Evolutionary conservation across 2,113 vertebrate genomes (phyloP).

Genomic region (Phylloscopus trochiloides): DNA sequence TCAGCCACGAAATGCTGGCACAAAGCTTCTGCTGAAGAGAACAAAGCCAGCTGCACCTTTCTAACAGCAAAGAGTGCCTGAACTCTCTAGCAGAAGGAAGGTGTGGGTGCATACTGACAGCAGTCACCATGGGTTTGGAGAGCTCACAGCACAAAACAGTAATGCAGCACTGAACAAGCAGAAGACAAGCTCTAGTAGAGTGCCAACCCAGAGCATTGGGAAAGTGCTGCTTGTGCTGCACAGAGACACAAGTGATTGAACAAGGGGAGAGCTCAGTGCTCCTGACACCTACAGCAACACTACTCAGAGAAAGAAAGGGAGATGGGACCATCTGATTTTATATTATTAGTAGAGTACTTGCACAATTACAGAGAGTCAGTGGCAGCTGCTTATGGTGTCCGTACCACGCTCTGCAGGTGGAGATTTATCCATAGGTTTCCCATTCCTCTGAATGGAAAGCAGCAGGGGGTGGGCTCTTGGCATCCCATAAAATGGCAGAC

Average conservation of each 20-base stretch:
- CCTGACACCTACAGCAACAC: constrained; percentile 61
- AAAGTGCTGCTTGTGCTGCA: not conserved
- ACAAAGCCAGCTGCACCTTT: not conserved
- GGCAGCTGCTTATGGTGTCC: constrained; percentile 39
- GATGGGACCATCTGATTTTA: constrained; percentile 46
- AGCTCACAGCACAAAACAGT: not conserved
- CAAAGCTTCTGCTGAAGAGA: not conserved
- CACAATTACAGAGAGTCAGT: constrained; percentile 53
- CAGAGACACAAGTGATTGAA: not conserved
- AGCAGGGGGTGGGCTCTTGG: not conserved
- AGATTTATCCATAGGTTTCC: constrained; percentile 65
- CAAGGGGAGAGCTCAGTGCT: constrained; percentile 10
- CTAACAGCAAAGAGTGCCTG: not conserved
- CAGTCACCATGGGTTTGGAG: not conserved
- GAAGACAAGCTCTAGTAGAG: not conserved
- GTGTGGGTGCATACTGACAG: not conserved
- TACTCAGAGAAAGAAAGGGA: constrained; percentile 50
- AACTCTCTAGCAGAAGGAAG: not conserved
- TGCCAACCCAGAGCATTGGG: not conserved
- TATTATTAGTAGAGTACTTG: constrained; percentile 56
- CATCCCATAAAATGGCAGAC: constrained; percentile 30
- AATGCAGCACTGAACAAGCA: not conserved
- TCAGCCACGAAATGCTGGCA: not conserved
- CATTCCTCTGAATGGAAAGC: constrained; percentile 49
- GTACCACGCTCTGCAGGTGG: not conserved